Evolutionary conservation across 2,888 invertebrate genomes (phyloP), one percentile per base, ranked within the genome.

Genomic region (Mythimna lalbum): DNA sequence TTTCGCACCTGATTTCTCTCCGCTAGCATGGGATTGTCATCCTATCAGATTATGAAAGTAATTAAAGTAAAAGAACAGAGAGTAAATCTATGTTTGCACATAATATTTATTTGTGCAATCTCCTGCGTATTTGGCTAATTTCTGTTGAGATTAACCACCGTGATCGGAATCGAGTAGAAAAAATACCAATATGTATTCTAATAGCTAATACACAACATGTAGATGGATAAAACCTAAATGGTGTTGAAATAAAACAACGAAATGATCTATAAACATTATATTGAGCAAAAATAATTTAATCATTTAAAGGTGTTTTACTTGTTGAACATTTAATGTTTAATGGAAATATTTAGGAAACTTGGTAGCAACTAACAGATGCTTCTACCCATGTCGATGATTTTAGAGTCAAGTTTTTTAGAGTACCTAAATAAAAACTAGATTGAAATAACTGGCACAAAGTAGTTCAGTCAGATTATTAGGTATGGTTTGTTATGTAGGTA

Each of bases 221-320:
- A 33, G 2, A n/a, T n/a, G 23, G 17, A 21, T 12, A 23, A 39
- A 65, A 64, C 52, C 75, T 7, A 21, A 1, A 19, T 14, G 36
- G 27, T 23, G 33, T 60, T 55, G 6, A 63, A 79, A 73, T 71
- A 67, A 86, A 83, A 82, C 75, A 65, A 69, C 23, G 31, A 21
- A 59, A 47, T 52, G 59, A 62, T 77, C 74, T 74, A 70, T 78
- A 81, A 85, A 78, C 63, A 75, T 83, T 75, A 66, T 88, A 88
- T 86, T 87, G 87, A 88, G 85, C 87, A 87, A 83, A 82, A 81
- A 80, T 83, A 83, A 70, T 70, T 68, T 70, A 59, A 63, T 63
- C 19, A 68, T 69, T 69, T 39, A 49, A 49, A 62, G 23, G 60
- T 81, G 50, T 77, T 64, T 21, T 27, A 64, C 33, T 81, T 49